Conservation (phyloP, 2,888 invertebrate genomes). For the Diadegma fenestrale region DNA sequence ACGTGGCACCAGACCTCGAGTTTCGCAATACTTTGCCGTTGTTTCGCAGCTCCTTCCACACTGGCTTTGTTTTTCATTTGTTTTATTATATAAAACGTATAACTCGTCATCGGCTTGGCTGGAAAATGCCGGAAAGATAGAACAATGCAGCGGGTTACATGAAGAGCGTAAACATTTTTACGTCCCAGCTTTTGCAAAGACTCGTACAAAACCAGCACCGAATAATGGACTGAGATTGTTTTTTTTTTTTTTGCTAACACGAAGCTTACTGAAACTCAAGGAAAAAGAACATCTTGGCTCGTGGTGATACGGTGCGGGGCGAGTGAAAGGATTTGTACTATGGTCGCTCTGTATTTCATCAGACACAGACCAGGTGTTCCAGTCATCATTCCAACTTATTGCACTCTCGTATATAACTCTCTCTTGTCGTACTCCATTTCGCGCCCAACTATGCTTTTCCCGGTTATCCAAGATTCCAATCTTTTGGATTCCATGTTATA, state of each 20-base stretch:
- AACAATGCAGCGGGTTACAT: slow-evolving; percentile 11
- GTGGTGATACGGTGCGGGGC: slow-evolving; percentile 35
- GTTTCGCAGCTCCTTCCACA: slow-evolving; percentile 42
- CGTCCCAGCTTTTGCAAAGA: slow-evolving; percentile 46
- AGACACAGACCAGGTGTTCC: slow-evolving; percentile 51
- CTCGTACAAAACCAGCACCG: slow-evolving; percentile 27
- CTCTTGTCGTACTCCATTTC: slow-evolving; percentile 9
- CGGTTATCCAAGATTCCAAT: not conserved
- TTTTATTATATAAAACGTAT: slow-evolving; percentile 55
- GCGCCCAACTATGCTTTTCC: slow-evolving; percentile 7
- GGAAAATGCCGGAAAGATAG: slow-evolving; percentile 53
- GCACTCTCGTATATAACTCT: slow-evolving; percentile 35
- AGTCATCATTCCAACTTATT: slow-evolving; percentile 57
- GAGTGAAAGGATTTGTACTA: slow-evolving; percentile 55
- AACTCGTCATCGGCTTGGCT: slow-evolving; percentile 25
- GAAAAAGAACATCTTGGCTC: slow-evolving; percentile 16
- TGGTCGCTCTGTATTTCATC: slow-evolving; percentile 51
- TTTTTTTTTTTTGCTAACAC: not conserved
- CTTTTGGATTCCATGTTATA: slow-evolving; percentile 38
- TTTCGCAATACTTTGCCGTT: slow-evolving; percentile 49
- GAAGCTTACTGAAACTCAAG: not conserved
- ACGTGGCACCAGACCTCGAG: slow-evolving; percentile 10
- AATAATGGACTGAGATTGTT: slow-evolving; percentile 24
- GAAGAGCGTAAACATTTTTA: slow-evolving; percentile 63
- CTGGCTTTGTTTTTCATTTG: slow-evolving; percentile 59